Evolutionary conservation across 2,888 invertebrate genomes (phyloP).

Genomic region (Pristionchus japonicus): DNA sequence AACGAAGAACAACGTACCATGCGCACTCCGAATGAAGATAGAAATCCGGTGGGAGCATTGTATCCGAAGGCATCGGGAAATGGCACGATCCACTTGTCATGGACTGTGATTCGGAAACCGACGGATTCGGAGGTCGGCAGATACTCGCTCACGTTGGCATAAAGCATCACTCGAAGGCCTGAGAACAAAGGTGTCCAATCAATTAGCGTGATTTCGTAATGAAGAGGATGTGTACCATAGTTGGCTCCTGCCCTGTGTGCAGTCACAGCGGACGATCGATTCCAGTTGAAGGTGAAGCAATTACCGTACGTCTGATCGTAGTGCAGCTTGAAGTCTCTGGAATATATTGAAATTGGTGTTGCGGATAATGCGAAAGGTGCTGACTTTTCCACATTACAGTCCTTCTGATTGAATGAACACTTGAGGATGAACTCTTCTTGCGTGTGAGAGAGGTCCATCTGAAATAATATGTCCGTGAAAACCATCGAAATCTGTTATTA

Average conservation of each 20-base stretch:
- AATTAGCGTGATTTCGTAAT: not conserved
- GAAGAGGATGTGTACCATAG: conserved; percentile 61
- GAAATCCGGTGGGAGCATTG: conserved; percentile 74
- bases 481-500: not conserved
- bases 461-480: not conserved
- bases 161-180: conserved; percentile 73
- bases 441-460: conserved; percentile 64
- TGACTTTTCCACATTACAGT: conserved; percentile 72
- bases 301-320: conserved; percentile 74
- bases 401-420: conserved; percentile 74
- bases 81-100: conserved; percentile 74
- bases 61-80: conserved; percentile 75
- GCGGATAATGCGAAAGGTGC: not conserved
- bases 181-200: not conserved
- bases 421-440: conserved; percentile 73
- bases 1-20: conserved; percentile 62
- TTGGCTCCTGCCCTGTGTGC: conserved; percentile 74
- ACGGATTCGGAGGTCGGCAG: conserved; percentile 74
- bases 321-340: conserved; percentile 70
- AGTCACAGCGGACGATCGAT: conserved; percentile 66
- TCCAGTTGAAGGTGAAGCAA: conserved; percentile 74
- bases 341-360: not conserved
- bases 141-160: conserved; percentile 73
- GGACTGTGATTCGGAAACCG: conserved; percentile 73
- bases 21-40: conserved; percentile 73